Evolutionary conservation across 1,140 invertebrate species (phyloP).

Genomic region (Tetragnatha versicolor): DNA sequence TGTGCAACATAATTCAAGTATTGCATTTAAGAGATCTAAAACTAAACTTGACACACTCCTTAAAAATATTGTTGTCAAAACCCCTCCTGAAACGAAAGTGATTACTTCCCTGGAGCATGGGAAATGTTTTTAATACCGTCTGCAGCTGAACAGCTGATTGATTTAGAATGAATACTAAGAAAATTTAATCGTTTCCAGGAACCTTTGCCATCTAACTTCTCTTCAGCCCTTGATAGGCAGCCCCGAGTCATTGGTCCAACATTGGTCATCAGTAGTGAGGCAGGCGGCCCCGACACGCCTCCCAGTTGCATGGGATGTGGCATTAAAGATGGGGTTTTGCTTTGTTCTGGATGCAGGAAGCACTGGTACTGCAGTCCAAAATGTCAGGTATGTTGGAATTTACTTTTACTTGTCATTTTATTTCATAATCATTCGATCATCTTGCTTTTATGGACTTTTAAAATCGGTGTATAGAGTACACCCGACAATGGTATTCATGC

Average conservation of each 20-base stretch:
- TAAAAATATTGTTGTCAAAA: no score
- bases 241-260: background rate
- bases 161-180: background rate
- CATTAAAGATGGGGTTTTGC: constrained; percentile 25
- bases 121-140: no score
- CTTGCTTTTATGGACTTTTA: background rate
- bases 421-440: background rate
- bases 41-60: no score
- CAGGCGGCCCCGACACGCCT: background rate
- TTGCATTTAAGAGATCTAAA: no score
- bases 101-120: no score
- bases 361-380: constrained; percentile 45
- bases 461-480: no score
- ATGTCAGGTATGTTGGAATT: constrained; percentile 29
- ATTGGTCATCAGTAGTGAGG: background rate
- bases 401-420: background rate
- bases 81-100: no score
- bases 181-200: background rate
- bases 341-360: constrained; percentile 43
- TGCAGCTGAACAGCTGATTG: no score
- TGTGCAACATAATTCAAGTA: no score
- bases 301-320: constrained; percentile 36
- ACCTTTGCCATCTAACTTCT: no score
- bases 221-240: background rate
- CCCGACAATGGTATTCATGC: no score